These are phyloP conservation scores for Symphodus melops DNA, from an alignment of 2,113 vertebrate genomes.

Conservation along the genomic window DNA sequence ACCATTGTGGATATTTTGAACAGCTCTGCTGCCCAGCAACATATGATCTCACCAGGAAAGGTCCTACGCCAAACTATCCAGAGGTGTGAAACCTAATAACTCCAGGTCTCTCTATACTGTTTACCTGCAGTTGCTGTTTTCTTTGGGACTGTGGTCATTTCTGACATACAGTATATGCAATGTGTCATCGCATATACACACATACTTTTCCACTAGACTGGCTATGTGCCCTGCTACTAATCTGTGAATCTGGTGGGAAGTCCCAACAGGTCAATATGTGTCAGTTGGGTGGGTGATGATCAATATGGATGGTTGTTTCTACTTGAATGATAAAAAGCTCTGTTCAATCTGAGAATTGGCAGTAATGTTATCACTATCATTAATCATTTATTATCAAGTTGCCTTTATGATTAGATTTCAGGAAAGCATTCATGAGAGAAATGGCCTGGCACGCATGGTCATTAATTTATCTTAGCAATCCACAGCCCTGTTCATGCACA, in stretches of 20 bases:
- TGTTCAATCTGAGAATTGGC: conserved; percentile 2
- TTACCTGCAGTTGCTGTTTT: conserved; percentile 19
- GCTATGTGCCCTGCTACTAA: conserved; percentile 6
- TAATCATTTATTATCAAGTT: no score
- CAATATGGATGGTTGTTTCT: conserved; percentile 40
- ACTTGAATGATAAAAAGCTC: conserved; percentile 48
- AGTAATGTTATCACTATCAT: background rate
- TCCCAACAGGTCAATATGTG: conserved; percentile 64
- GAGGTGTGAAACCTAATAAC: conserved; percentile 46
- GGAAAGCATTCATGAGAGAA: no score
- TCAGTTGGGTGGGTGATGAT: conserved; percentile 18
- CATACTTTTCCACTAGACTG: conserved; percentile 27
- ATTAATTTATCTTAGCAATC: no score
- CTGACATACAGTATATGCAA: no score
- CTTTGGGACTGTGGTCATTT: background rate
- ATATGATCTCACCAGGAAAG: conserved; percentile 8
- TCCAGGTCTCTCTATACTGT: conserved; percentile 39
- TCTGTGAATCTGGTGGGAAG: conserved; percentile 48
- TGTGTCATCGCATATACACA: conserved; percentile 18
- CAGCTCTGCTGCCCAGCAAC: conserved; percentile 19
- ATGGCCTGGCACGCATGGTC: no score
- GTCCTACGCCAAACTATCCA: conserved; percentile 7
- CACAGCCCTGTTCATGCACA: no score
- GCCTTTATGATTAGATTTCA: no score
- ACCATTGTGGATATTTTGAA: conserved; percentile 8